These are phyloP conservation scores for Oreonectes daqikongensis DNA, from an alignment of 2,797 vertebrate genomes.

Conservation along the genomic window DNA sequence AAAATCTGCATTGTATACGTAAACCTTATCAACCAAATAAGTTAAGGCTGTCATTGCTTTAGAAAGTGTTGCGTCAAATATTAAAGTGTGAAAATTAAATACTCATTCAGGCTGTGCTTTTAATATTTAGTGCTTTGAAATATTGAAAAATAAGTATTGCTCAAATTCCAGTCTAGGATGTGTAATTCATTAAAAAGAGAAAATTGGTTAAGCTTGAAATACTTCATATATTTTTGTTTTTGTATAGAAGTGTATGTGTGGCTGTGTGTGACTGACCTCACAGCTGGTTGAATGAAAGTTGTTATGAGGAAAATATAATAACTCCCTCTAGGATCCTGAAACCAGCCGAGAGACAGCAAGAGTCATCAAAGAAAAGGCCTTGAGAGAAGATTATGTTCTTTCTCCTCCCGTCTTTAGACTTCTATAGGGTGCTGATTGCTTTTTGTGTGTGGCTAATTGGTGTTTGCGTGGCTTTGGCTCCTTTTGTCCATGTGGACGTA, in stretches of 20 bases:
- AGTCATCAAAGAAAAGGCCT: slow-evolving; percentile 51
- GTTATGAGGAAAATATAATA: slow-evolving; percentile 42
- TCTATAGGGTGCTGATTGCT: slow-evolving; percentile 33
- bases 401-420: slow-evolving; percentile 35
- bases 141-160: not conserved
- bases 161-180: slow-evolving; percentile 3
- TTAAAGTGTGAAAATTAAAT: not conserved
- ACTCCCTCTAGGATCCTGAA: slow-evolving; percentile 34
- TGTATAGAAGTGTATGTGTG: slow-evolving; percentile 26
- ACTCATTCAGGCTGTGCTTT: not conserved
- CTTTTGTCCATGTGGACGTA: slow-evolving; percentile 25
- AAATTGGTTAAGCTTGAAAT: slow-evolving; percentile 5
- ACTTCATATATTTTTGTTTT: slow-evolving; percentile 23
- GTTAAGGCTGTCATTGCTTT: not conserved
- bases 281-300: slow-evolving; percentile 46
- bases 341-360: slow-evolving; percentile 29
- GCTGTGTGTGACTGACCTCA: slow-evolving; percentile 23
- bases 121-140: not conserved
- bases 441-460: slow-evolving; percentile 38
- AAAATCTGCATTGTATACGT: not conserved
- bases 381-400: slow-evolving; percentile 52
- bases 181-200: slow-evolving; percentile 9
- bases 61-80: not conserved
- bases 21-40: not conserved
- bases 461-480: slow-evolving; percentile 13